Conservation (phyloP, 2,797 vertebrate genomes). For the Macrochelys suwanniensis region DNA sequence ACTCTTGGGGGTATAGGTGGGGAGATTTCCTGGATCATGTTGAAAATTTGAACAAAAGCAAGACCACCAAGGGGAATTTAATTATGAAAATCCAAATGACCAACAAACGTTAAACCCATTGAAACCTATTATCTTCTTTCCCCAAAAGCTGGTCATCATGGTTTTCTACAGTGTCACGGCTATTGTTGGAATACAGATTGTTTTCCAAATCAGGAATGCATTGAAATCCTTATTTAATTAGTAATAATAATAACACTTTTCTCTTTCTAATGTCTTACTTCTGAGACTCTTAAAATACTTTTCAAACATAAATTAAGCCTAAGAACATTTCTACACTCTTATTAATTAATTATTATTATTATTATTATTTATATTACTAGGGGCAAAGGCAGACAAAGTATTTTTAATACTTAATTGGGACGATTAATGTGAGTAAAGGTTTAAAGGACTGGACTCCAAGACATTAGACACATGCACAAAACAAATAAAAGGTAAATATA, state of each 20-base stretch:
- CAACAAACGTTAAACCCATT: conserved; percentile 14
- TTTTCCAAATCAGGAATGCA: background rate
- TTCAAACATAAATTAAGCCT: background rate
- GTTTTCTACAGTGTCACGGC: background rate
- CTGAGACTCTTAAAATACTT: background rate
- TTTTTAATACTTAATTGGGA: background rate
- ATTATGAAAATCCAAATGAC: conserved; percentile 56
- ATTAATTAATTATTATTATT: background rate
- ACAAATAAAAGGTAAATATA: background rate
- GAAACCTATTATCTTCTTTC: conserved; percentile 19
- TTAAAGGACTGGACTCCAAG: background rate
- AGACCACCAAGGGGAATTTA: conserved; percentile 50
- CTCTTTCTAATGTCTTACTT: background rate
- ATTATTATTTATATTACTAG: background rate
- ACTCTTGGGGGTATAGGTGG: background rate
- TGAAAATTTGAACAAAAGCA: conserved; percentile 45
- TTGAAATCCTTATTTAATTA: background rate
- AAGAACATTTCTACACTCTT: background rate
- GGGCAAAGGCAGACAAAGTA: background rate
- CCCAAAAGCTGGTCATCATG: conserved; percentile 13
- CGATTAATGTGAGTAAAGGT: background rate
- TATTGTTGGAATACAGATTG: background rate
- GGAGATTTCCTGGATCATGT: conserved; percentile 8
- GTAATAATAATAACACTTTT: background rate
- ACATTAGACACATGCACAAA: background rate